Evolutionary conservation across 2,113 vertebrate genomes (phyloP), one percentile per base, ranked within the genome.

Genomic region (Pungitius pungitius): DNA sequence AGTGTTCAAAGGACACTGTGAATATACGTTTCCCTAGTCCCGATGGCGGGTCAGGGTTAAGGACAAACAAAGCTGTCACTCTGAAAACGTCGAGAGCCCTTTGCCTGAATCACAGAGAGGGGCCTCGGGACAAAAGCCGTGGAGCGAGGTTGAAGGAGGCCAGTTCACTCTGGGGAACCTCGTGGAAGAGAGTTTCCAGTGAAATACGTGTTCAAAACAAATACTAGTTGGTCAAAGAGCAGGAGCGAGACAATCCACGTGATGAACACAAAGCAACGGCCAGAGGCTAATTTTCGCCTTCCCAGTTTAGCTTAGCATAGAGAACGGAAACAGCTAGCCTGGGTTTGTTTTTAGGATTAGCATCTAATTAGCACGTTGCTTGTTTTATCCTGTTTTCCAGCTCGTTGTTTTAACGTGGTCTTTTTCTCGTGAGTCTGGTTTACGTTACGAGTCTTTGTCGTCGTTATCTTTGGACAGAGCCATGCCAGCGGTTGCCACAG

Each of bases 1-100:
- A 85, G 75, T 78, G 75, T 81, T 85, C 83, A 59, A 83, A 89
- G 81, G 14, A 49, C 69, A 69, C 61, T 76, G 78, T 85, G 85
- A 68, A 89, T 86, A 84, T 78, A 85, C 80, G 52, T 87, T 87
- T 76, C 69, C 77, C 58, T 76, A 79, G 54, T 80, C 57, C 26
- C 58, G 77, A 77, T 73, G 74, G 66, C 54, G 64, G 70, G 58
- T 68, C 33, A 35, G 51, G 63, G 69, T 22, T 73, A 33, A 58
- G 40, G 75, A 70, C 30, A 84, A 82, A 85, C 84, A 89, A 80
- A 88, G 69, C 33, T 63, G 61, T 59, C 30, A 37, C 74, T 76
- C 58, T 62, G 14, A 40, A 76, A 75, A 69, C 13, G 49, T 55
- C 14, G 27, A 82, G 75, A 60, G 55, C 43, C 24, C 77, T 85